Evolutionary conservation across 2,888 invertebrate genomes (phyloP).

Genomic region (Synergus umbraculus): DNA sequence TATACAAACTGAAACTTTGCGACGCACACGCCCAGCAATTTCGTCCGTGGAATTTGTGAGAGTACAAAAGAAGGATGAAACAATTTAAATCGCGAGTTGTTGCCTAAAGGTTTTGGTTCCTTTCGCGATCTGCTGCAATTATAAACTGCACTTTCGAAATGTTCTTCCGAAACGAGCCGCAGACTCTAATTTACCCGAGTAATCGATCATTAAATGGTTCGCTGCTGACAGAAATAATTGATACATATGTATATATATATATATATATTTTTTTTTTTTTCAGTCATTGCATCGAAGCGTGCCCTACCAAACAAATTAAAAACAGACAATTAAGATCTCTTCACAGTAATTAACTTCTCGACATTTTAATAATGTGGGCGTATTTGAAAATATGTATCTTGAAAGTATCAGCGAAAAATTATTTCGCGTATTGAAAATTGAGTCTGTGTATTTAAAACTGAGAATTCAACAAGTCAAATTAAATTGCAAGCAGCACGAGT

Average conservation of each 20-base stretch:
- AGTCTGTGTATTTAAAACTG: background rate
- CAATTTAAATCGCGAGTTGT: background rate
- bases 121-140: background rate
- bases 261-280: slow-evolving; percentile 5
- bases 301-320: background rate
- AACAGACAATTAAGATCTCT: background rate
- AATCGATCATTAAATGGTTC: slow-evolving; percentile 36
- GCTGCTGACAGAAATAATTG: slow-evolving; percentile 28
- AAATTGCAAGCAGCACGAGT: background rate
- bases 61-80: slow-evolving; percentile 2
- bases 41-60: background rate
- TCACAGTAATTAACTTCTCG: slow-evolving; percentile 23
- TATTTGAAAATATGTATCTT: background rate
- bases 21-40: background rate
- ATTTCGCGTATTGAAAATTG: background rate
- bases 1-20: background rate
- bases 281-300: slow-evolving; percentile 5
- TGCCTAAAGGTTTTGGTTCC: background rate
- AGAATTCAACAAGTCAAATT: background rate
- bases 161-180: background rate
- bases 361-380: slow-evolving; percentile 11
- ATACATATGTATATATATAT: slow-evolving; percentile 8
- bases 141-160: slow-evolving; percentile 31
- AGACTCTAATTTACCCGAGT: slow-evolving; percentile 30
- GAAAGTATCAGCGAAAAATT: background rate